phyloP scores from a whole-genome alignment of 2,888 invertebrate species.

The Ceramica pisi region DNA sequence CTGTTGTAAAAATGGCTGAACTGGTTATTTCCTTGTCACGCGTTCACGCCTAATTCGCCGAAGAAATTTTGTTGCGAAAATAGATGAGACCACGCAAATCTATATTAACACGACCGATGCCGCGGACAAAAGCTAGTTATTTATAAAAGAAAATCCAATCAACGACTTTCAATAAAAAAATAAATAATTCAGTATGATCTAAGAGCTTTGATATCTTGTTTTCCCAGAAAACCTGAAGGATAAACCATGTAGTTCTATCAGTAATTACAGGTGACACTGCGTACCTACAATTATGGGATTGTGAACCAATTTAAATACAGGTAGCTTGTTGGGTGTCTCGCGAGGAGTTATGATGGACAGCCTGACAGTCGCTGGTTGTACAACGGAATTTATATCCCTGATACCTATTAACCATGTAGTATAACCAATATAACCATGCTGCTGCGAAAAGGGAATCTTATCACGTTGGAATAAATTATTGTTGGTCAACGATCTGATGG shows the following conservation, averaged over 20 bases:
- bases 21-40: too few relatives aligned
- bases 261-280: conserved; percentile 49
- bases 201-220: conserved; percentile 45
- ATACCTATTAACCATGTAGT: conserved; percentile 71
- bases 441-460: conserved; percentile 23
- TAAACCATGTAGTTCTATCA: conserved; percentile 32
- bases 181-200: conserved; percentile 44
- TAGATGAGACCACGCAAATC: too few relatives aligned
- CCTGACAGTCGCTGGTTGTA: conserved; percentile 68
- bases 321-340: conserved; percentile 64
- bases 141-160: conserved; percentile 4
- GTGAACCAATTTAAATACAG: conserved; percentile 54
- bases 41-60: too few relatives aligned
- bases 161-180: conserved; percentile 23
- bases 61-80: too few relatives aligned
- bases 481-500: neutral
- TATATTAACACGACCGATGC: too few relatives aligned
- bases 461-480: neutral
- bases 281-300: conserved; percentile 53
- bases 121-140: neutral
- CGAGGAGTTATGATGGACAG: conserved; percentile 69
- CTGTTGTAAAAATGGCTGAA: too few relatives aligned
- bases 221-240: conserved; percentile 45
- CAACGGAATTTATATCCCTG: conserved; percentile 73
- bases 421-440: conserved; percentile 38